Evolutionary conservation across 2,113 vertebrate genomes (phyloP).

Genomic region (Ictalurus punctatus): DNA sequence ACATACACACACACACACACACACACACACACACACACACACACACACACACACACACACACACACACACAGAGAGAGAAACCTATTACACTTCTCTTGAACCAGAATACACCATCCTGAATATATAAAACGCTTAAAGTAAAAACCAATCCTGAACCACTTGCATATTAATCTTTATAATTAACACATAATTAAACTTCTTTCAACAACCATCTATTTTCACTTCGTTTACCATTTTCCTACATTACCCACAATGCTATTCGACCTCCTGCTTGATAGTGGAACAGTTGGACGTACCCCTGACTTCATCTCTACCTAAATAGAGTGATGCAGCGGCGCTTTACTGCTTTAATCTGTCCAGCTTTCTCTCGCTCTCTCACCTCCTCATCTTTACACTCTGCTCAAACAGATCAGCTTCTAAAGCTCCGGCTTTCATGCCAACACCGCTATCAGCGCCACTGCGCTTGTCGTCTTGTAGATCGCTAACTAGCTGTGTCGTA

Average conservation of each 20-base stretch:
- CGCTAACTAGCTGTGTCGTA: neutral
- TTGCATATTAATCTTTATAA: neutral
- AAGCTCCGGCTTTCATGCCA: neutral
- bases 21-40: neutral
- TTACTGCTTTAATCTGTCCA: neutral
- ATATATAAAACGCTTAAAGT: neutral
- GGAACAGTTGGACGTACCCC: neutral
- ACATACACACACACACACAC: neutral
- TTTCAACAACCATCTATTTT: neutral
- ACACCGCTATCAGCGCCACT: too few relatives aligned
- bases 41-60: neutral
- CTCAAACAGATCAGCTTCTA: neutral
- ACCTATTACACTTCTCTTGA: slow-evolving; percentile 56
- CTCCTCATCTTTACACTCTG: neutral
- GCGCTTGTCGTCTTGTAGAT: neutral
- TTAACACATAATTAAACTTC: neutral
- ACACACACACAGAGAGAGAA: neutral
- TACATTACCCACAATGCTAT: neutral
- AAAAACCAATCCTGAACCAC: neutral
- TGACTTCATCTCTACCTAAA: neutral
- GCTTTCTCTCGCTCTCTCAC: too few relatives aligned
- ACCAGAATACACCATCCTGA: neutral
- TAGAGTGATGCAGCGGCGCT: neutral
- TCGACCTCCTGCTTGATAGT: neutral
- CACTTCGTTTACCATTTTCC: neutral